Percentiles rank a stretch among this genome's conserved stretches.
These are phyloP conservation scores for Zaprionus gabonicus DNA, from an alignment of 1,140 invertebrate species.

Conservation along the genomic window DNA sequence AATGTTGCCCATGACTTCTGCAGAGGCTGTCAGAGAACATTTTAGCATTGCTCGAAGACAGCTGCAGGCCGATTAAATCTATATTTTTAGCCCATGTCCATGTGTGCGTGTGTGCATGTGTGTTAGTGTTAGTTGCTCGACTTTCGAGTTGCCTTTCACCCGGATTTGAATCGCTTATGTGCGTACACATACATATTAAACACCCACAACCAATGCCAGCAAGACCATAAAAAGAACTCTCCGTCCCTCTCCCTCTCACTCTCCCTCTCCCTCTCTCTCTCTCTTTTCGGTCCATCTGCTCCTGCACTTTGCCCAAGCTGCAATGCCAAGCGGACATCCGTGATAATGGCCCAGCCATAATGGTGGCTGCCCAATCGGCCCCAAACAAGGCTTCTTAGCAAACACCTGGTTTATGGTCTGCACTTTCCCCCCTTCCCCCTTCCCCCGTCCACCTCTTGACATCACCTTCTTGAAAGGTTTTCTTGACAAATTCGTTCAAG, in stretches of 20 bases:
- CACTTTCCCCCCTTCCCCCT: neutral
- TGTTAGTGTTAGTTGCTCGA: neutral
- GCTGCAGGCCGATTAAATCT: constrained; percentile 19
- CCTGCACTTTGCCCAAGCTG: neutral
- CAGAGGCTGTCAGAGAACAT: constrained; percentile 10
- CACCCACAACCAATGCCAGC: neutral
- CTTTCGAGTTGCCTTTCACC: neutral
- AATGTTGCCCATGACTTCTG: constrained; percentile 18
- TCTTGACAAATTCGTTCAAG: neutral
- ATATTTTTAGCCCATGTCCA: neutral
- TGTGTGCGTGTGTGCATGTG: neutral
- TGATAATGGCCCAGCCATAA: constrained; percentile 2
- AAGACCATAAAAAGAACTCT: neutral
- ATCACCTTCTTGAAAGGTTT: neutral
- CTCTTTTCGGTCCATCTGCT: neutral
- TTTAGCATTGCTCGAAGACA: constrained; percentile 1
- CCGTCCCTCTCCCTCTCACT: neutral
- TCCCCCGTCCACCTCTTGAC: neutral
- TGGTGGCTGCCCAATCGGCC: neutral
- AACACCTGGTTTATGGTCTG: neutral
- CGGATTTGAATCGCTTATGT: constrained; percentile 6
- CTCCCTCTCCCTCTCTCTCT: neutral
- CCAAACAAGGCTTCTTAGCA: neutral
- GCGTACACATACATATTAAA: neutral
- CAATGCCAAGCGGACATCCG: neutral